These are phyloP conservation scores for Danionella dracula DNA, from an alignment of 2,797 vertebrate species.

Conservation along the genomic window DNA sequence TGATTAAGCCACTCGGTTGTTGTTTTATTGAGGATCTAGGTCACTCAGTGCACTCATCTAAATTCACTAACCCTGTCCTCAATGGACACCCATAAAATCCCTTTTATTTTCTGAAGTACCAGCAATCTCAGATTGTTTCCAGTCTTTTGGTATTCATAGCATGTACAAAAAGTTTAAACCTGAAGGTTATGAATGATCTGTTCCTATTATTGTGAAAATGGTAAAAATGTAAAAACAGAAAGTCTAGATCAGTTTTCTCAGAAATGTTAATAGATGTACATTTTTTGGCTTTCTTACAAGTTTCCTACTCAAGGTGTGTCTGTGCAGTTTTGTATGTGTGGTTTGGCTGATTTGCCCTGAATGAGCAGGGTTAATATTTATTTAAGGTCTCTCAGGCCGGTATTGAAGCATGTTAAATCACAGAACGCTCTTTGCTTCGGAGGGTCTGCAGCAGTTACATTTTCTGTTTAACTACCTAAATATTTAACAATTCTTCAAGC, in stretches of 20 bases:
- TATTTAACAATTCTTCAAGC: neutral
- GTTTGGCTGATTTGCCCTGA: neutral
- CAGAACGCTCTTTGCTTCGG: neutral
- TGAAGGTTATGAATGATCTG: no score
- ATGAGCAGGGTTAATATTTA: constrained; percentile 29
- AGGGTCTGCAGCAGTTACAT: neutral
- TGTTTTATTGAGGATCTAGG: neutral
- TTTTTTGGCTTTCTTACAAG: neutral
- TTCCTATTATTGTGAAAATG: no score
- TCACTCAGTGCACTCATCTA: neutral
- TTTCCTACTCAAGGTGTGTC: neutral
- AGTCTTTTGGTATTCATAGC: no score
- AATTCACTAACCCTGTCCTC: no score
- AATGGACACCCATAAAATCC: no score
- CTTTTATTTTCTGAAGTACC: no score
- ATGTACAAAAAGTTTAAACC: no score
- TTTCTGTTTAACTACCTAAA: neutral
- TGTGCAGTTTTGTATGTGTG: constrained; percentile 3
- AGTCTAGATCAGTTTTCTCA: neutral
- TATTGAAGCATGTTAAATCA: constrained; percentile 18
- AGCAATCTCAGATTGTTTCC: no score
- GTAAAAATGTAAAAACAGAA: no score
- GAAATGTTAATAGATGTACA: neutral
- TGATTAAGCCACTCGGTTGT: no score
- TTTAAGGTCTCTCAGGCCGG: constrained; percentile 28